Conservation (phyloP, 2,888 invertebrate species). For the Exocentrus adspersus region DNA sequence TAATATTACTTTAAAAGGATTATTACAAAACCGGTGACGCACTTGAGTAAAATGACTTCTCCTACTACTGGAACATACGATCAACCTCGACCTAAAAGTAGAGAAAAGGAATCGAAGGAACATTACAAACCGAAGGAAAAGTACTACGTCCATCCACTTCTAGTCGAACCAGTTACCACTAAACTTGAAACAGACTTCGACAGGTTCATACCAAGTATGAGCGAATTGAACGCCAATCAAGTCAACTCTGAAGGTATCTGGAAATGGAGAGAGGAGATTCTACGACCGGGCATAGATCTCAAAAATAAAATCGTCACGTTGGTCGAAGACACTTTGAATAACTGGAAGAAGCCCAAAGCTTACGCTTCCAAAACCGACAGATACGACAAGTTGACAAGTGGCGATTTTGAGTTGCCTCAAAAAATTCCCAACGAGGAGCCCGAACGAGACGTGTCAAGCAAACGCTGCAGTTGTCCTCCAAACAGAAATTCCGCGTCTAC, state of each 20-base stretch:
- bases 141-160: slow-evolving; percentile 33
- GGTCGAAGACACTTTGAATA: slow-evolving; percentile 51
- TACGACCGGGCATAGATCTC: slow-evolving; percentile 57
- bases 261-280: slow-evolving; percentile 58
- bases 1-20: slow-evolving; percentile 58
- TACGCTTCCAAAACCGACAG: slow-evolving; percentile 31
- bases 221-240: background rate
- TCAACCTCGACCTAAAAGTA: background rate
- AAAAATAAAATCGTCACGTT: slow-evolving; percentile 56
- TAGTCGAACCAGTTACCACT: slow-evolving; percentile 12
- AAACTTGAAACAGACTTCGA: slow-evolving; percentile 18
- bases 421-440: slow-evolving; percentile 29
- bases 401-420: slow-evolving; percentile 27
- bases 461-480: background rate
- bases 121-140: slow-evolving; percentile 6
- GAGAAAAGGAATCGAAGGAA: slow-evolving; percentile 5
- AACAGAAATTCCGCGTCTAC: background rate
- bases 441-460: background rate
- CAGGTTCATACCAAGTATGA: background rate
- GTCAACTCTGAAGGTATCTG: slow-evolving; percentile 45
- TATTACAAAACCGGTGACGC: slow-evolving; percentile 57
- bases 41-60: slow-evolving; percentile 35
- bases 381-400: slow-evolving; percentile 13
- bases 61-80: slow-evolving; percentile 19
- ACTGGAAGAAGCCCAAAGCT: slow-evolving; percentile 41